Conservation (phyloP, 2,888 invertebrate species). For the Belgica antarctica region DNA sequence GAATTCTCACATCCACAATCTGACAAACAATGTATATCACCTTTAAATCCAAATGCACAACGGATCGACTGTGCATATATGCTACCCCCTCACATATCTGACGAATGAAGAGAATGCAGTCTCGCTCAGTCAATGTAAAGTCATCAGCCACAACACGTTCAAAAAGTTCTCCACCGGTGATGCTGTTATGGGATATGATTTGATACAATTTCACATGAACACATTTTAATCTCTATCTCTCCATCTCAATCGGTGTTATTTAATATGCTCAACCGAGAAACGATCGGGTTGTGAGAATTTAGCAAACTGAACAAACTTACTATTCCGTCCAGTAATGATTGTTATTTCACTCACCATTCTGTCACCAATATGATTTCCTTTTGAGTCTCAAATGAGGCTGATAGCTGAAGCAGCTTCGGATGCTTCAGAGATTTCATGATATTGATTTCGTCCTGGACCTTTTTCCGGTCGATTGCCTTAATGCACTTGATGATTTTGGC, state of each 20-base stretch:
- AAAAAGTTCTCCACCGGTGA: conserved; percentile 90
- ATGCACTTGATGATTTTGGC: conserved; percentile 80
- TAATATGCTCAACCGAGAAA: too few species aligned
- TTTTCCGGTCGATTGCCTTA: conserved; percentile 69
- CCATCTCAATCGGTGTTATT: too few species aligned
- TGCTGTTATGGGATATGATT: conserved; percentile 58
- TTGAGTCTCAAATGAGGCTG: conserved; percentile 75
- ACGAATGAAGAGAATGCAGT: conserved; percentile 77
- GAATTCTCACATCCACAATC: too few species aligned
- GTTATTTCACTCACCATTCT: conserved; percentile 93
- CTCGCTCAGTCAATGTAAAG: conserved; percentile 86
- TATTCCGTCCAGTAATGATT: too few species aligned
- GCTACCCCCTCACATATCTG: conserved; percentile 89
- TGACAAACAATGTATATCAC: neutral
- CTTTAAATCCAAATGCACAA: conserved; percentile 88
- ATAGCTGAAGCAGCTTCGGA: conserved; percentile 78
- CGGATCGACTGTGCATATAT: conserved; percentile 80
- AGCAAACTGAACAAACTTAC: too few species aligned
- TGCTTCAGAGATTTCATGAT: conserved; percentile 83
- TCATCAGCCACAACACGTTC: conserved; percentile 90
- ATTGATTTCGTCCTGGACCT: conserved; percentile 77
- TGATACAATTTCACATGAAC: too few species aligned
- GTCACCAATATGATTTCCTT: conserved; percentile 81
- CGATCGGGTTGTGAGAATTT: too few species aligned
- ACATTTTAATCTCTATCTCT: too few species aligned